A percentile compares a stretch with the other conserved stretches of the same genome.
These are phyloP conservation scores for Phylloscopus collybita DNA, from an alignment of 2,797 vertebrate species.

Conservation along the genomic window DNA sequence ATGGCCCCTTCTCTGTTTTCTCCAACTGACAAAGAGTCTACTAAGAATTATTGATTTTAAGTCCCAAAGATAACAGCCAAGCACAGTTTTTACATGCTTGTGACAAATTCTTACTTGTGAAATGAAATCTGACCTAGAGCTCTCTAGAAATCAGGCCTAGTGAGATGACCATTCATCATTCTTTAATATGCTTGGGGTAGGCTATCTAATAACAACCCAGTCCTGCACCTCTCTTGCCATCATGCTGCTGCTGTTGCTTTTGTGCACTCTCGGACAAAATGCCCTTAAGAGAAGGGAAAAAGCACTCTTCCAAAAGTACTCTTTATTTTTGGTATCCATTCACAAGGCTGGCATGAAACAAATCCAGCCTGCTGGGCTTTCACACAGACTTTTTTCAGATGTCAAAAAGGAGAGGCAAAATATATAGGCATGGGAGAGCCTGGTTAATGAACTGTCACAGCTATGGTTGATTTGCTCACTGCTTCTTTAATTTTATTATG, in stretches of 20 bases:
- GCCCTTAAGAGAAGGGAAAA: background rate
- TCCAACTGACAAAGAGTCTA: background rate
- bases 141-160: background rate
- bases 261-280: background rate
- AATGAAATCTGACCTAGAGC: background rate
- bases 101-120: background rate
- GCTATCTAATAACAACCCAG: background rate
- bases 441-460: background rate
- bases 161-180: background rate
- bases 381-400: background rate
- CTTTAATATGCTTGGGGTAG: background rate
- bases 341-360: background rate
- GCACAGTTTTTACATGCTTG: background rate
- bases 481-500: background rate
- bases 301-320: background rate
- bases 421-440: background rate
- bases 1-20: background rate
- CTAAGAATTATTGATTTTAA: background rate
- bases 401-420: background rate
- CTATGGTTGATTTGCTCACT: background rate
- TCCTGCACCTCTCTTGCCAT: background rate
- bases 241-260: background rate
- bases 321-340: background rate
- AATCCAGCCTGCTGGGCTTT: background rate
- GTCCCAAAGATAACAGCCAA: background rate